phyloP scores from a whole-genome alignment of 2,888 invertebrate genomes.

The Hoplodrina blanda region DNA sequence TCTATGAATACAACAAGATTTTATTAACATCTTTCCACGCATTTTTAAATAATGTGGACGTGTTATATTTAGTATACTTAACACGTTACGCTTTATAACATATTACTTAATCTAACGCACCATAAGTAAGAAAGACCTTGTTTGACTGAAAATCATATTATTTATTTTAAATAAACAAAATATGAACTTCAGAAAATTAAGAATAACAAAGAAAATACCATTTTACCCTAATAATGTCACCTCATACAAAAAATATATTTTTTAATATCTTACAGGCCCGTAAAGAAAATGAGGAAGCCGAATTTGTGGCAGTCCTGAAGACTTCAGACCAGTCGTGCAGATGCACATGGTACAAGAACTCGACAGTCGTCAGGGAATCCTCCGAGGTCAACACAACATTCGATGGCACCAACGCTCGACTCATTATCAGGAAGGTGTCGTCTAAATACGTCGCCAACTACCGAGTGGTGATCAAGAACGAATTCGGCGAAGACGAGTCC shows the following conservation, averaged over 20 bases:
- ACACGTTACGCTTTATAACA: too few relatives aligned
- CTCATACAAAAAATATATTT: background rate
- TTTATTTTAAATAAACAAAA: too few relatives aligned
- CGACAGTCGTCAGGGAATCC: slow-evolving; percentile 94
- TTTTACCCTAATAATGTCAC: background rate
- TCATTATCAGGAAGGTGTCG: slow-evolving; percentile 94
- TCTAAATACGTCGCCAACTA: slow-evolving; percentile 95
- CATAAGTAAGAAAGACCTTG: too few relatives aligned
- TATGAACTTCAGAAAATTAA: too few relatives aligned
- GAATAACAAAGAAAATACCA: too few relatives aligned
- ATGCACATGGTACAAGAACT: slow-evolving; percentile 96
- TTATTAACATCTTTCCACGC: too few relatives aligned
- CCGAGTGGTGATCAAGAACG: slow-evolving; percentile 96
- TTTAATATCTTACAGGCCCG: slow-evolving; percentile 75
- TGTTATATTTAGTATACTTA: too few relatives aligned
- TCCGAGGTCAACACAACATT: slow-evolving; percentile 95
- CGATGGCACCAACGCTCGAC: slow-evolving; percentile 95
- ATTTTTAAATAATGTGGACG: too few relatives aligned
- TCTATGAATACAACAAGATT: too few relatives aligned
- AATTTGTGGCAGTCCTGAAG: slow-evolving; percentile 94
- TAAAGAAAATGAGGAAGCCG: slow-evolving; percentile 92
- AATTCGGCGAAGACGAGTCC: slow-evolving; percentile 97
- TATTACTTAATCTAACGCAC: too few relatives aligned
- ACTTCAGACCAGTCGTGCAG: slow-evolving; percentile 94
- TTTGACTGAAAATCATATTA: too few relatives aligned